Evolutionary conservation across 2,113 vertebrate genomes (phyloP), one percentile per base, ranked within the genome.

Genomic region (Aythya baeri): DNA sequence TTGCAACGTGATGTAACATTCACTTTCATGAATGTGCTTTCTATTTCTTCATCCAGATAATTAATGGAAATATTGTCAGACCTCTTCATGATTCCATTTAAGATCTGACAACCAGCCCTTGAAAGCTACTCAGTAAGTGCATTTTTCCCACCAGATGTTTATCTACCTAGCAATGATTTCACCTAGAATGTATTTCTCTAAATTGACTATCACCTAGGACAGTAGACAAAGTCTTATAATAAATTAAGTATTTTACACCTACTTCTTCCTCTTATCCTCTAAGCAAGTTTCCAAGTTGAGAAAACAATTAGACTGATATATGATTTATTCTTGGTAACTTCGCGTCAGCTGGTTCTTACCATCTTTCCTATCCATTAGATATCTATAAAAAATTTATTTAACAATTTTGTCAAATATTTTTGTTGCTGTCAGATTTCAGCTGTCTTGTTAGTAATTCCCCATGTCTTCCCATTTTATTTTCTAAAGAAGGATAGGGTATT

Each of bases 41-140:
- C 41, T 94, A 61, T 96, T 94, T 96, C 95, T 91, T 96, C 88
- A 95, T 83, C 68, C 79, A 95, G 92, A 93, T 92, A 80, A 88
- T 91, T 93, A 96, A 90, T 2, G 72, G 91, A 73, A 94, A 94
- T 95, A 91, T 93, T 96, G 75, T 97, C 92, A 96, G 85, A 86
- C 83, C 36, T 93, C 94, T 83, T 90, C 94, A 90, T 91, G 94
- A 88, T 96, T 86, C 88, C 72, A 86, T 95, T 95, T 96, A 78
- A 96, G 59, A 93, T 94, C 88, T 96, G 90, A 90, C 44, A 95
- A 44, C 55, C 83, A 95, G 55, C 59, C 68, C 41, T 95, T 95
- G 88, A 97, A 91, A 96, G 72, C 79, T 94, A 31, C 83, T 91
- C 92, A 88, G 85, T 94, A 95, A 96, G 92, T 93, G 72, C 0